phyloP scores from a whole-genome alignment of 1,140 invertebrate genomes.

The Yoshiicerus persimilis region DNA sequence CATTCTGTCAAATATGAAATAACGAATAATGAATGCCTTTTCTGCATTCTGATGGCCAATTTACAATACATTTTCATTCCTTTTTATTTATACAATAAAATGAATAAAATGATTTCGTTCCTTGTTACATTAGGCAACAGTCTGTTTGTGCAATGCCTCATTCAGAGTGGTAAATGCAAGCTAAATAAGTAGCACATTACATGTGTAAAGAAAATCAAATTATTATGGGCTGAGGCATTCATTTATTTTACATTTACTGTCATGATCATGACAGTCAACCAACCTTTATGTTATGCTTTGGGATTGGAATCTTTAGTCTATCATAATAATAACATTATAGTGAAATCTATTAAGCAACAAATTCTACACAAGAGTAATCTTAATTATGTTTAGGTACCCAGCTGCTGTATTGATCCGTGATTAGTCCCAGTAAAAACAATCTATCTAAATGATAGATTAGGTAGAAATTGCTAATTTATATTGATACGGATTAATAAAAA shows the following conservation, averaged over 20 bases:
- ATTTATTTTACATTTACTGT: neutral
- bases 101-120: neutral
- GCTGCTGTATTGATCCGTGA: neutral
- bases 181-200: neutral
- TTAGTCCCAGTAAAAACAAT: no score
- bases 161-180: neutral
- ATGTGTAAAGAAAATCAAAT: neutral
- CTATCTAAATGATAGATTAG: neutral
- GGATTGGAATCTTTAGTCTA: neutral
- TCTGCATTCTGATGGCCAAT: neutral
- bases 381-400: neutral
- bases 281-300: no score
- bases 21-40: no score
- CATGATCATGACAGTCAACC: neutral
- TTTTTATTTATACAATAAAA: no score
- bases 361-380: neutral
- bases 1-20: no score
- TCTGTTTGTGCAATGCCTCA: neutral
- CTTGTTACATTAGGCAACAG: neutral
- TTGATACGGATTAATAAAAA: neutral
- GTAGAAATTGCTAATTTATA: neutral
- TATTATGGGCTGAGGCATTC: neutral
- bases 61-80: no score
- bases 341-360: neutral
- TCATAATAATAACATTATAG: neutral